A percentile compares a stretch with the other conserved stretches of the same genome.
phyloP scores from a whole-genome alignment of 2,113 vertebrate species.

The Grallaria varia region DNA sequence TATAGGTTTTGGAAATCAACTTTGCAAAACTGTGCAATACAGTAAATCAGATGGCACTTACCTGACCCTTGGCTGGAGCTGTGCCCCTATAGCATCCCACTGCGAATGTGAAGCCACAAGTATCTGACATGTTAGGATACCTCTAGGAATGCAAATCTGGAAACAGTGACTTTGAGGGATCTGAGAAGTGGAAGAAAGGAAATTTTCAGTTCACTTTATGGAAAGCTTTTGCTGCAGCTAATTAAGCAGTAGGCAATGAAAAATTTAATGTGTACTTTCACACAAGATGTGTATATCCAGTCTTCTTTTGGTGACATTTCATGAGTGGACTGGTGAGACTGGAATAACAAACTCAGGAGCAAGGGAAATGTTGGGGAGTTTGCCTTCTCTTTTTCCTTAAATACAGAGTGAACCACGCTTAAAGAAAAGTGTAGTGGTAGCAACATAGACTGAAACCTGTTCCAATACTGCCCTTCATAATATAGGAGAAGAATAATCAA shows the following conservation, averaged over 20 bases:
- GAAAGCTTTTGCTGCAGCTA: constrained; percentile 11
- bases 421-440: background rate
- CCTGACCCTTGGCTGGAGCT: constrained; percentile 51
- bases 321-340: background rate
- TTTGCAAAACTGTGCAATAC: constrained; percentile 66
- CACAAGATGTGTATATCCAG: background rate
- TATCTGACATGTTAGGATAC: constrained; percentile 48
- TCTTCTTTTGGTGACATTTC: background rate
- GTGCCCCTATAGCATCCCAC: constrained; percentile 40
- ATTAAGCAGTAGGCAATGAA: background rate
- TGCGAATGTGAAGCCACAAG: constrained; percentile 32
- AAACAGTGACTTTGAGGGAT: constrained; percentile 54
- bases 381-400: background rate
- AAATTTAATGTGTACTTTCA: background rate
- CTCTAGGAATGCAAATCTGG: constrained; percentile 64
- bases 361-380: background rate
- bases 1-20: constrained; percentile 37
- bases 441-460: background rate
- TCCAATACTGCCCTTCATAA: background rate
- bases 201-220: constrained; percentile 40
- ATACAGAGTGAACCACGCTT: background rate
- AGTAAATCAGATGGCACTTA: constrained; percentile 66
- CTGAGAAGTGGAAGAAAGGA: constrained; percentile 62
- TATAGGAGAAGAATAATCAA: background rate
- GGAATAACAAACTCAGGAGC: background rate